phyloP scores from a whole-genome alignment of 2,888 invertebrate genomes.

The Cynaeus angustus region DNA sequence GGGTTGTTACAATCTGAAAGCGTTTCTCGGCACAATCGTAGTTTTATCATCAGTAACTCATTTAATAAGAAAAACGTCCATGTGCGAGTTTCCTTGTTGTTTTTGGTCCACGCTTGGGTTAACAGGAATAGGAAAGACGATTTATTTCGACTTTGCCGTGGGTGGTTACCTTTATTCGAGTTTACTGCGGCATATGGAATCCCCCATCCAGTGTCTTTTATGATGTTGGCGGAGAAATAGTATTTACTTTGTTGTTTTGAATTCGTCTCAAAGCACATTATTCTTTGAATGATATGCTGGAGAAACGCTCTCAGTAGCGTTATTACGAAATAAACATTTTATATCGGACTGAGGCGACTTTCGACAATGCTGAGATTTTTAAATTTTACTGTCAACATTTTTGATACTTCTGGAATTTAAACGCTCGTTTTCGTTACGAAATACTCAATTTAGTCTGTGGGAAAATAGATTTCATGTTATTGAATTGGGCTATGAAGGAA shows the following conservation, averaged over 20 bases:
- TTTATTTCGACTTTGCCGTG: background rate
- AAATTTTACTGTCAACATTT: too few species aligned
- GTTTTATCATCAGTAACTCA: background rate
- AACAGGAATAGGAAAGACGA: background rate
- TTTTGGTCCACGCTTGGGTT: background rate
- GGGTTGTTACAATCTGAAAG: background rate
- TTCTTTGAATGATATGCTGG: background rate
- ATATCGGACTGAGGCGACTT: background rate
- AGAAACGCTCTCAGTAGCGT: background rate
- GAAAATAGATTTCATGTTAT: too few species aligned
- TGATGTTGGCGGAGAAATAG: constrained; percentile 1
- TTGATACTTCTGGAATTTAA: too few species aligned
- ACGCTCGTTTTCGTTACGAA: too few species aligned
- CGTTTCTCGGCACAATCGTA: background rate
- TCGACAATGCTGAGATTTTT: too few species aligned
- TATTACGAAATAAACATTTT: background rate
- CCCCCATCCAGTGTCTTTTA: background rate
- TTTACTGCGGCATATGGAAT: background rate
- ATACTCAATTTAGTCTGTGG: too few species aligned
- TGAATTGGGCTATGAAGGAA: too few species aligned
- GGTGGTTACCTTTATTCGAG: background rate
- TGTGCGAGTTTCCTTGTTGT: background rate
- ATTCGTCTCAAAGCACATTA: constrained; percentile 2
- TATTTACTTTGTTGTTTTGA: constrained; percentile 3
- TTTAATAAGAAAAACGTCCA: background rate